Conservation (phyloP, 2,797 vertebrate species). For the Petrocephalus schoutedeni region DNA sequence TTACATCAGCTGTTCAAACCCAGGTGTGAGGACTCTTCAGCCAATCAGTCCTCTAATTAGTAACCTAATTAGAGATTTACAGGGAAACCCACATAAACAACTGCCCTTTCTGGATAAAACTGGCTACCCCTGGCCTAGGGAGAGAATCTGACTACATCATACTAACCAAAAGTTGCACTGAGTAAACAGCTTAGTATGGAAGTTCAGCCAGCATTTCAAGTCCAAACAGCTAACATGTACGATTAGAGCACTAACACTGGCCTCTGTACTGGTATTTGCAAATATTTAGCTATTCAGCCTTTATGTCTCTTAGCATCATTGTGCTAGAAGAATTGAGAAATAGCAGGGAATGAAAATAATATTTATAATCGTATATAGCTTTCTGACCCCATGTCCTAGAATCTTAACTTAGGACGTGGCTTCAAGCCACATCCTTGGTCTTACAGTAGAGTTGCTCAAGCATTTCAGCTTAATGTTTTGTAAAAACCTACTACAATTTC, state of each 20-base stretch:
- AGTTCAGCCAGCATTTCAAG: background rate
- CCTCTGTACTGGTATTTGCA: background rate
- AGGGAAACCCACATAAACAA: background rate
- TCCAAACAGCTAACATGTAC: background rate
- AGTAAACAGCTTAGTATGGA: background rate
- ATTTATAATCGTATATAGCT: background rate
- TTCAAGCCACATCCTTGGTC: background rate
- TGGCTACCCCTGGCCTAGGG: background rate
- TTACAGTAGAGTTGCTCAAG: background rate
- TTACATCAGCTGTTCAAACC: background rate
- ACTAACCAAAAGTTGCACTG: background rate
- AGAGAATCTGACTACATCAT: background rate
- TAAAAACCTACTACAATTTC: background rate
- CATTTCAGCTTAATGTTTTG: background rate
- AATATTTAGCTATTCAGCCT: background rate
- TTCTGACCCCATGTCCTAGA: background rate
- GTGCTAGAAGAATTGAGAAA: background rate
- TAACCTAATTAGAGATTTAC: background rate
- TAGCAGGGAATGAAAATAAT: background rate
- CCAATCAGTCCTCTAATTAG: background rate
- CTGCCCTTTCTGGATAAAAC: background rate
- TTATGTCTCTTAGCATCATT: background rate
- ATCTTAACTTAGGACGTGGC: background rate
- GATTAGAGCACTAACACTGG: background rate
- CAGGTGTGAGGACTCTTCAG: background rate